These are phyloP conservation scores for Nasonovia ribisnigri DNA, from an alignment of 2,888 invertebrate genomes.

Conservation along the genomic window DNA sequence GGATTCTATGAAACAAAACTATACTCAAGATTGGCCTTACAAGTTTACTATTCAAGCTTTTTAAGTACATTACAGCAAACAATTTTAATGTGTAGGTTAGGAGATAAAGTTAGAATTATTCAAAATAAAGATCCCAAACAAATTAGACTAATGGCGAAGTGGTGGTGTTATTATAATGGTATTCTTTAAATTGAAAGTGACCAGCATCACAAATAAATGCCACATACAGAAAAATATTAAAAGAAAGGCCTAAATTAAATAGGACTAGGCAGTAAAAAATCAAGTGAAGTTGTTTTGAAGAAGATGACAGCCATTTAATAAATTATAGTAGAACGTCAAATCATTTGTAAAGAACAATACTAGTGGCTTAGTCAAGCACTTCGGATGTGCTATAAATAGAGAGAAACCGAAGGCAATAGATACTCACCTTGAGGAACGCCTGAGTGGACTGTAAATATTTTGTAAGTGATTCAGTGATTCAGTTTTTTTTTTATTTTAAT, in stretches of 20 bases:
- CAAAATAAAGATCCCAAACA: neutral
- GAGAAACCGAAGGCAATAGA: too few species aligned
- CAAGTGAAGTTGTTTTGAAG: neutral
- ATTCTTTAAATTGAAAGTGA: neutral
- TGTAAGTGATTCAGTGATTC: too few species aligned
- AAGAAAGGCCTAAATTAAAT: neutral
- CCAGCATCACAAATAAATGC: neutral
- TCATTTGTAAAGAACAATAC: too few species aligned
- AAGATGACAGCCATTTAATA: neutral
- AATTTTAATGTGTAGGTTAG: neutral
- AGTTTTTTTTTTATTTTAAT: too few species aligned
- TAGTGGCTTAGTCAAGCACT: too few species aligned
- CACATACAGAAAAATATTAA: neutral
- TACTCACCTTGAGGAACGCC: too few species aligned
- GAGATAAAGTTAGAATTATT: neutral
- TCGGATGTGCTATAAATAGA: too few species aligned
- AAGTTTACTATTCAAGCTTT: too few species aligned
- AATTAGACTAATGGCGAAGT: neutral
- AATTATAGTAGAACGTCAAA: neutral
- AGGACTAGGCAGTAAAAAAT: too few species aligned
- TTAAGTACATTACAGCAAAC: neutral
- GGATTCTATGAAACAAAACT: too few species aligned
- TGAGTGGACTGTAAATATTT: too few species aligned
- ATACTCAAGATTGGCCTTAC: too few species aligned
- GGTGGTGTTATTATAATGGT: neutral